phyloP scores from a whole-genome alignment of 1,140 invertebrate genomes.

The Tetramorium parvispinum region DNA sequence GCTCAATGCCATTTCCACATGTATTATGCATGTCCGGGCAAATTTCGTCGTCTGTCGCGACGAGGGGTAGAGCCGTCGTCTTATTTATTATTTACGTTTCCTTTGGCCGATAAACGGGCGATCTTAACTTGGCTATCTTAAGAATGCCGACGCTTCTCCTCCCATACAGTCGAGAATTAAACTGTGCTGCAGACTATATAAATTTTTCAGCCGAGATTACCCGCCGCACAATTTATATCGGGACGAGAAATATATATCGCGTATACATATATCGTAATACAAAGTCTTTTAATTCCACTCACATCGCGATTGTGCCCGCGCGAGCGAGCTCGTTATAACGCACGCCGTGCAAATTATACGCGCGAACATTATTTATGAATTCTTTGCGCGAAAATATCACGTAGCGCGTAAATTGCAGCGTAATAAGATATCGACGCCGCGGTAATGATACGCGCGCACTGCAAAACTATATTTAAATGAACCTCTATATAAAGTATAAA shows the following conservation, averaged over 20 bases:
- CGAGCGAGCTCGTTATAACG: neutral
- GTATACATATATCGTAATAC: neutral
- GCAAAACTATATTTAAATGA: constrained; percentile 1
- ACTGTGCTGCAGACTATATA: neutral
- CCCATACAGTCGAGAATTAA: neutral
- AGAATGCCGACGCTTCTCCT: neutral
- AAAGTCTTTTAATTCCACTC: constrained; percentile 22
- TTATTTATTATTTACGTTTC: constrained; percentile 62
- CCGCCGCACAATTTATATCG: constrained; percentile 17
- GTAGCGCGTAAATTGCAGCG: constrained; percentile 31
- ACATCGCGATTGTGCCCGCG: neutral
- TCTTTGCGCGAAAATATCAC: constrained; percentile 39
- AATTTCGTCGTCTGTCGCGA: constrained; percentile 83
- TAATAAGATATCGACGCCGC: constrained; percentile 49
- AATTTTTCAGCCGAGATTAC: constrained; percentile 32
- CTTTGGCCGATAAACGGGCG: constrained; percentile 59
- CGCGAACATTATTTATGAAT: constrained; percentile 34
- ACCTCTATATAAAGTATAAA: neutral
- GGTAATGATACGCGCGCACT: constrained; percentile 19
- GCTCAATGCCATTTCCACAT: constrained; percentile 80
- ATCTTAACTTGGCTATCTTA: constrained; percentile 31
- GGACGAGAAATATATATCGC: constrained; percentile 20
- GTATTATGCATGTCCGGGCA: constrained; percentile 83
- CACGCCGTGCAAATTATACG: neutral
- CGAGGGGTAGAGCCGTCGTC: constrained; percentile 34